Conservation (phyloP, 1,140 invertebrate species). For the Lanistes nyassanus region DNA sequence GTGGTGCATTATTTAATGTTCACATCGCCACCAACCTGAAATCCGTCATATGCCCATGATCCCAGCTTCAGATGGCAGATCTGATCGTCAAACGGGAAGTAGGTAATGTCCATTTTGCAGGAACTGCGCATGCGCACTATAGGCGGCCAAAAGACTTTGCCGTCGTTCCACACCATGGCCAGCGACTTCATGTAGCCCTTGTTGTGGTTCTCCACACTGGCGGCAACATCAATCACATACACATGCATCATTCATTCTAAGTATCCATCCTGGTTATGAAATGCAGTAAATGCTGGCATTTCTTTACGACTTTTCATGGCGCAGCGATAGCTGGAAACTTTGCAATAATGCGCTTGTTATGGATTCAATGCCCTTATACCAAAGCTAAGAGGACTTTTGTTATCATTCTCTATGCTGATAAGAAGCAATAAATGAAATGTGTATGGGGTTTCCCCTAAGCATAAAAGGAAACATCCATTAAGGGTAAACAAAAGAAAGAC, state of each 20-base stretch:
- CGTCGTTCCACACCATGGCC: conserved; percentile 69
- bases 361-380: no score
- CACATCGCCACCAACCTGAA: conserved; percentile 58
- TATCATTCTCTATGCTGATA: no score
- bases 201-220: conserved; percentile 71
- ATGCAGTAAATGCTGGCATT: no score
- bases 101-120: conserved; percentile 97
- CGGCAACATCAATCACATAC: conserved; percentile 31
- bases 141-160: conserved; percentile 73
- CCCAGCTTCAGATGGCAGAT: conserved; percentile 87
- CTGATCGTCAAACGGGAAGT: conserved; percentile 99
- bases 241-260: background rate
- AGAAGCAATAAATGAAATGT: background rate
- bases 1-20: no score
- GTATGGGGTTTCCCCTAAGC: background rate
- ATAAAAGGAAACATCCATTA: no score
- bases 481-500: conserved; percentile 3
- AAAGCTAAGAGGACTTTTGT: no score
- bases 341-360: no score
- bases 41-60: conserved; percentile 73
- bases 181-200: conserved; percentile 69
- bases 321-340: no score
- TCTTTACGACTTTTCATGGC: no score
- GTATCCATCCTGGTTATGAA: background rate
- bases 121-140: conserved; percentile 71